Base-by-base conservation (phyloP, 2,888 invertebrate species). In the Odiellus spinosus region DNA sequence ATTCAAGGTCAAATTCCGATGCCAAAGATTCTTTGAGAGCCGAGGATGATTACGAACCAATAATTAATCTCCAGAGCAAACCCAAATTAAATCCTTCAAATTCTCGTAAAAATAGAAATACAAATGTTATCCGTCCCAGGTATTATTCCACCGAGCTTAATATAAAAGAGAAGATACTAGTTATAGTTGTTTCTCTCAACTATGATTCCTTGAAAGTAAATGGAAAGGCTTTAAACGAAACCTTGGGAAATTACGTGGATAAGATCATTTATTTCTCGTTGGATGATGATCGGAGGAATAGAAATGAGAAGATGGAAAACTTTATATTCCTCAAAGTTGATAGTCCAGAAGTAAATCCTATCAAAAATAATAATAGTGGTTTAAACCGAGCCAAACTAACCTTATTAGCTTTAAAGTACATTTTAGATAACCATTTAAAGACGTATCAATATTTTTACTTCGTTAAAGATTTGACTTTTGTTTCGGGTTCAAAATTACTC, bases 111-210 rank as follows among this genome's bases (percentile, higher is more conserved):
- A 12, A 38, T 17, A 49, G 46, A 39, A 26, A 26, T 26, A 15
- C 18, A 8, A 38, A 38, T 38, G 40, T 50, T 32, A 41, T 49
- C 35, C 44, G 53, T 40, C 53, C 54, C 3, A 50, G 93, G 18
- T 96, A 90, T 70, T 91, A 88, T 63, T 87, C 86, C 42, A 88
- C 93, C 0, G 96, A 96, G 65, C 74, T 96, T 46, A 93, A 90
- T 15, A 91, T 95, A 58, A 74, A 82, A 51, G 85, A 86, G 55
- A 85, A 86, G 61, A 64, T 93, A 12, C 82, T 93, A 61, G 77
- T 88, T 32, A 88, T 26, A 6, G 26, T 82, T 15, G 80, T 91
- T 34, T 71, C 93, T 60, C 41, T 43, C 6, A 50, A 49, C 14
- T 42, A 44, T 3, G 38, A 44, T 5, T 59, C 62, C 8, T 53